Conservation (phyloP, 2,888 invertebrate genomes). For the Cerastis rubricosa region DNA sequence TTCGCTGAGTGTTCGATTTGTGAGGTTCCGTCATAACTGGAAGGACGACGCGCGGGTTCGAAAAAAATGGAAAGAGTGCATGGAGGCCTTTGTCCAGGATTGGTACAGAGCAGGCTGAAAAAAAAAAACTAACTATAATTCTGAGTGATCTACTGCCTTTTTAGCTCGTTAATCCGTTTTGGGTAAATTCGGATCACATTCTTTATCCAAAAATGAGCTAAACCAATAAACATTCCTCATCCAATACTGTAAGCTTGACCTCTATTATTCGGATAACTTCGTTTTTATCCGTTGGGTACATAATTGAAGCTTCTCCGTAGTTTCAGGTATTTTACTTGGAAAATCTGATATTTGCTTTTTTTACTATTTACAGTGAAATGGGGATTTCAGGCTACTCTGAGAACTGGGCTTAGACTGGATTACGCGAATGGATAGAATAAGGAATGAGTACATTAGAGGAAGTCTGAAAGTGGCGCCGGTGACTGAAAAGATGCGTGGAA, state of each 20-base stretch:
- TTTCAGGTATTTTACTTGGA: slow-evolving; percentile 1
- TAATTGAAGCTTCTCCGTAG: slow-evolving; percentile 25
- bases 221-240: slow-evolving; percentile 28
- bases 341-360: not conserved
- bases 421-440: no score
- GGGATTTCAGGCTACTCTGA: not conserved
- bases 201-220: slow-evolving; percentile 23
- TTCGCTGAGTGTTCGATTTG: no score
- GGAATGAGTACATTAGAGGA: no score
- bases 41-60: no score
- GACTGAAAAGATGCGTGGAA: no score
- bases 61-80: no score
- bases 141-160: not conserved
- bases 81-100: no score
- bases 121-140: not conserved
- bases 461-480: no score
- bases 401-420: not conserved
- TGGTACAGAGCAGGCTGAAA: no score
- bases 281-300: slow-evolving; percentile 19
- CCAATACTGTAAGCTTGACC: not conserved
- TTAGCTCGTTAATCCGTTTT: slow-evolving; percentile 10
- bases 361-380: not conserved
- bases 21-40: no score
- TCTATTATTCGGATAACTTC: slow-evolving; percentile 10
- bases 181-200: not conserved